Evolutionary conservation across 2,113 vertebrate genomes (phyloP).

Genomic region (Odobenus rosmarus): DNA sequence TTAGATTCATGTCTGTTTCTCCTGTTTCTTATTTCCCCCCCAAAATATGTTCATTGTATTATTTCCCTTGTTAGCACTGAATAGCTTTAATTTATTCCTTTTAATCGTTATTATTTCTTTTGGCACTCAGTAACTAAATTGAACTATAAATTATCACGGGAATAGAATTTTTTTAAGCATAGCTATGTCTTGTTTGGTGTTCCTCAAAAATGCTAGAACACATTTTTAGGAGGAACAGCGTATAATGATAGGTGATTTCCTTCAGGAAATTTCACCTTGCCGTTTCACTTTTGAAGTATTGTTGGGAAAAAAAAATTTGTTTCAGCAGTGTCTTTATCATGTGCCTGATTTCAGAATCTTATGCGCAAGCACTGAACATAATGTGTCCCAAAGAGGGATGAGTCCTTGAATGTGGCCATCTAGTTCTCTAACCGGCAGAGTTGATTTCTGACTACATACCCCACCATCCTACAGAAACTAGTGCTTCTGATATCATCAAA

Average conservation of each 20-base stretch:
- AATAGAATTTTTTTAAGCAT: neutral
- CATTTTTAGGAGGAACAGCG: neutral
- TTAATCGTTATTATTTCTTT: slow-evolving; percentile 4
- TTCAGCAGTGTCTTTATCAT: neutral
- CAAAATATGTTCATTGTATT: neutral
- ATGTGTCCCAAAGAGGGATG: neutral
- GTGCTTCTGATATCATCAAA: neutral
- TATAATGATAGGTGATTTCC: neutral
- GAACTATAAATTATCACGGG: neutral
- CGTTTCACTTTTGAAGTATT: slow-evolving; percentile 51
- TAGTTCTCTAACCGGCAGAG: neutral
- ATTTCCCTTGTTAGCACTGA: neutral
- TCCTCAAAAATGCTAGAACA: neutral
- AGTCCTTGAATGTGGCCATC: neutral
- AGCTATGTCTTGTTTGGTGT: neutral
- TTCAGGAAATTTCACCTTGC: slow-evolving; percentile 21
- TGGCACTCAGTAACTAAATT: neutral
- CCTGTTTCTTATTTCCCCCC: neutral
- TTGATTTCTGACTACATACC: neutral
- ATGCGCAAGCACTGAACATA: neutral
- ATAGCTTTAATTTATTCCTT: neutral
- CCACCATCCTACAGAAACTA: neutral
- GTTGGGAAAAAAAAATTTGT: neutral
- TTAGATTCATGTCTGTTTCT: slow-evolving; percentile 34
- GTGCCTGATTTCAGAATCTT: neutral